Evolutionary conservation across 30 jellyfish, hydroid and myxozoan species (phyloP).

Genomic region (Nemopilema nomurai): DNA sequence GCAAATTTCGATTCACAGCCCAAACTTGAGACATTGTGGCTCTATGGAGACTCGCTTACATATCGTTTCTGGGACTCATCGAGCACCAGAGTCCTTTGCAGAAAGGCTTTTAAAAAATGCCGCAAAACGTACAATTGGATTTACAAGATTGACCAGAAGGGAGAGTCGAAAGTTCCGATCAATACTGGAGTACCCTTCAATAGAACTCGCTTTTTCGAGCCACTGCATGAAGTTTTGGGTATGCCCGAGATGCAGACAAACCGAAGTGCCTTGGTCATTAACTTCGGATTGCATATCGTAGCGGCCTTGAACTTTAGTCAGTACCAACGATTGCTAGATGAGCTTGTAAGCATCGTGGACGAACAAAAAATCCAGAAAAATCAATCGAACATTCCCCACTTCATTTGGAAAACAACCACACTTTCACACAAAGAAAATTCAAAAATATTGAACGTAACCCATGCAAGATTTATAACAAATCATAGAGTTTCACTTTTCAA

Average conservation of each 20-base stretch:
- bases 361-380: background rate
- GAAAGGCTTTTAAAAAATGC: slow-evolving; percentile 53
- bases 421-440: slow-evolving; percentile 43
- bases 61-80: slow-evolving; percentile 62
- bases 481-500: slow-evolving; percentile 25
- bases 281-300: slow-evolving; percentile 64
- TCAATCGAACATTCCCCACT: slow-evolving; percentile 14
- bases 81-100: slow-evolving; percentile 52
- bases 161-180: background rate
- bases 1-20: slow-evolving; percentile 1
- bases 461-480: slow-evolving; percentile 53
- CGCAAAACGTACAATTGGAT: slow-evolving; percentile 67
- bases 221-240: slow-evolving; percentile 15
- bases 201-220: slow-evolving; percentile 38
- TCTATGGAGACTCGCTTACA: slow-evolving; percentile 63
- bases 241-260: slow-evolving; percentile 29
- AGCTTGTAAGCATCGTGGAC: slow-evolving; percentile 16
- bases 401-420: slow-evolving; percentile 74
- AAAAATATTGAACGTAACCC: slow-evolving; percentile 22
- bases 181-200: slow-evolving; percentile 41
- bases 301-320: slow-evolving; percentile 27
- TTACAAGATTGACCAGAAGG: slow-evolving; percentile 2
- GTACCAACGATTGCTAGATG: slow-evolving; percentile 17
- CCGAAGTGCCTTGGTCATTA: slow-evolving; percentile 58
- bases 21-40: slow-evolving; percentile 69